phyloP scores from a whole-genome alignment of 1,140 invertebrate genomes.

The Neuroterus valhalla region DNA sequence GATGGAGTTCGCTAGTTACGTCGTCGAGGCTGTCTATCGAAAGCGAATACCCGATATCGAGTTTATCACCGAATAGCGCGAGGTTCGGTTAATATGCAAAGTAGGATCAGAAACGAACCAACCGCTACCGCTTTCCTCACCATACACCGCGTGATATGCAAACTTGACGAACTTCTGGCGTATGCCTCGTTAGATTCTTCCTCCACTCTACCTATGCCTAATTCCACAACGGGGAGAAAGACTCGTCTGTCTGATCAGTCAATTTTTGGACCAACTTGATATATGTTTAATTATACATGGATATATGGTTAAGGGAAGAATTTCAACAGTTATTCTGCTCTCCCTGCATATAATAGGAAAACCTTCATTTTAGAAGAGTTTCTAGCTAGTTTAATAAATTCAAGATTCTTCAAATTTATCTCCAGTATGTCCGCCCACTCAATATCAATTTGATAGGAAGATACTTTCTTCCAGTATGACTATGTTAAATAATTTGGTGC shows the following conservation, averaged over 20 bases:
- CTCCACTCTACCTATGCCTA: background rate
- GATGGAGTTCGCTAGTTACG: constrained; percentile 61
- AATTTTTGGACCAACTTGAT: too few species aligned
- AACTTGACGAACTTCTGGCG: constrained; percentile 31
- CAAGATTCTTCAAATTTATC: too few species aligned
- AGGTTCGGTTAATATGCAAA: constrained; percentile 57
- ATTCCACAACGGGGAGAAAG: too few species aligned
- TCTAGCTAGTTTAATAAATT: too few species aligned
- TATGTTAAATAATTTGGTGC: too few species aligned
- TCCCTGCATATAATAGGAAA: too few species aligned
- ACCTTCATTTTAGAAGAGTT: too few species aligned
- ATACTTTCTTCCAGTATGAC: too few species aligned
- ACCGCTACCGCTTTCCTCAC: background rate
- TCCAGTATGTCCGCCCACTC: too few species aligned
- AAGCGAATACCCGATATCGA: constrained; percentile 60
- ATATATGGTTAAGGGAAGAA: background rate
- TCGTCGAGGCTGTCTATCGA: constrained; percentile 57
- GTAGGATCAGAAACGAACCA: constrained; percentile 46
- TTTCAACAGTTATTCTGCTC: background rate
- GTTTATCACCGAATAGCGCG: constrained; percentile 42
- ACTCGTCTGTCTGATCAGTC: too few species aligned
- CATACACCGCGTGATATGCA: constrained; percentile 21
- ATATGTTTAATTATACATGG: background rate
- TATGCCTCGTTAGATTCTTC: constrained; percentile 6
- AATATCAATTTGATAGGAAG: too few species aligned